Conservation (phyloP, 2,113 vertebrate genomes). For the Bubo bubo region DNA sequence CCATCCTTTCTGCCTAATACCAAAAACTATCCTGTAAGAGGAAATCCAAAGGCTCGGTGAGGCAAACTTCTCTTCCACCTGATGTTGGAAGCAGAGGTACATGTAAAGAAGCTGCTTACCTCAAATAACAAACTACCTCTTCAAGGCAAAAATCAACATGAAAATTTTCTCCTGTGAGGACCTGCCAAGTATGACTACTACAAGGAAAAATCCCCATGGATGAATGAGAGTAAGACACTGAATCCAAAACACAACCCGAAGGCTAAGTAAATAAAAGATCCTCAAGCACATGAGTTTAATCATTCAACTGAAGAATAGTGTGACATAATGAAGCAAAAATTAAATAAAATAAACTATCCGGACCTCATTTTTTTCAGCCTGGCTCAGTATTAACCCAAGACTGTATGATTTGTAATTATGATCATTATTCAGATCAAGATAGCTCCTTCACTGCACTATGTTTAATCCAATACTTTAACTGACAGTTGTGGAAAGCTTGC, state of each 20-base stretch:
- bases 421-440: background rate
- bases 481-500: background rate
- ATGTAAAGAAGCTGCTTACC: background rate
- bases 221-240: background rate
- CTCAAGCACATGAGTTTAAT: background rate
- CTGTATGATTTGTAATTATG: background rate
- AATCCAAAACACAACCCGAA: background rate
- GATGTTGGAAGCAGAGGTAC: background rate
- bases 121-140: background rate
- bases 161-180: background rate
- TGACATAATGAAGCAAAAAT: background rate
- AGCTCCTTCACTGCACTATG: background rate
- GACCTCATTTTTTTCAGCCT: background rate
- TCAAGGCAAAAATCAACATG: background rate
- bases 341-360: background rate
- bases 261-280: background rate
- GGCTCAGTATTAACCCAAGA: background rate
- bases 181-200: background rate
- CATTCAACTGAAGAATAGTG: background rate
- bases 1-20: background rate
- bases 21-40: background rate
- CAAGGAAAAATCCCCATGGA: background rate
- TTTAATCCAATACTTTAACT: background rate
- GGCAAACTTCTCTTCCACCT: background rate
- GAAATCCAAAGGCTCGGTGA: background rate